Base-by-base conservation (phyloP, 35 echinoderm and acorn worm species). In the Apostichopus japonicus region DNA sequence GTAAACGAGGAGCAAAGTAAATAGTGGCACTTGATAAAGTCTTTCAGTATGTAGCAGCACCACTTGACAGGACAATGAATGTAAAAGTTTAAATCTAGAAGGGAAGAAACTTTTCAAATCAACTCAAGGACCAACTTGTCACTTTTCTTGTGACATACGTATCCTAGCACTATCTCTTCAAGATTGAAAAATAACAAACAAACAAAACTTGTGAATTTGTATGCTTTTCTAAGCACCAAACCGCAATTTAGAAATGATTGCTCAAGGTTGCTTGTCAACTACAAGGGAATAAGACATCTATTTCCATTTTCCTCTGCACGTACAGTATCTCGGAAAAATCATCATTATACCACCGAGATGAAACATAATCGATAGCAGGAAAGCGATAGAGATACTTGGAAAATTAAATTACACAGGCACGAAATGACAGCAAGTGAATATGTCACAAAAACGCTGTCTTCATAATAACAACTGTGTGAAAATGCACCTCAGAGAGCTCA, bases 251-350 rank as follows among this genome's bases (percentile, higher is more conserved):
- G 13, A 84, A 57, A 84, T 84, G 81, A 84, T 84, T 84, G 81
- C 11, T 84, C 81, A 84, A 84, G 81, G 81, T 84, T 84, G 56
- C 81, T 57, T 84, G 81, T 84, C 81, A 84, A 84, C 56, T 58
- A 62, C 5, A 8, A 75, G 71, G 16, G 54, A 5, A 59, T 17
- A 84, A 84, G 21, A 57, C 61, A 57, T 84, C 56, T 8, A 84
- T 84, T 84, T 84, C 22, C 55, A 57, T 84, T 23, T 54, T 84
- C 56, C 53, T 57, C 17, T 16, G 33, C 33, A 44, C 33, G 33
- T 84, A 54, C 16, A 24, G 17, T 57, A 84, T 75, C 71, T 7
- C 71, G 3, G 57, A 24, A 84, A 84, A 58, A 84, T 84, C 14
- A 57, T 84, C 81, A 84, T 59, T 84, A 44, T 44, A 83, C 51